A percentile compares a stretch with the other conserved stretches of the same genome.
Conservation (phyloP, 2,888 invertebrate species). For the Bombylius discolor region DNA sequence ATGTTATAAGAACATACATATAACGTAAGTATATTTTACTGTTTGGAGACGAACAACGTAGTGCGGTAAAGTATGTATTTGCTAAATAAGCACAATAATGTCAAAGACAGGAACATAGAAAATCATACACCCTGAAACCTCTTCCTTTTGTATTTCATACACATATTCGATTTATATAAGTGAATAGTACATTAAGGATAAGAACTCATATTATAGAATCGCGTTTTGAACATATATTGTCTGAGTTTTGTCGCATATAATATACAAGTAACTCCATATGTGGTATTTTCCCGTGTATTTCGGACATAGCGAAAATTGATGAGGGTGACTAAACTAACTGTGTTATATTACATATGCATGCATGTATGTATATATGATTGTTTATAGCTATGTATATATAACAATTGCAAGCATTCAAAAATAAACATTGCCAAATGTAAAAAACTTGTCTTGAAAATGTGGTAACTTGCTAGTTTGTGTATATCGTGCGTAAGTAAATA, state of each 20-base stretch:
- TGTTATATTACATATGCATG: too few species aligned
- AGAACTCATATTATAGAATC: neutral
- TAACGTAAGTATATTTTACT: neutral
- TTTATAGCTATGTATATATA: too few species aligned
- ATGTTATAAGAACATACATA: neutral
- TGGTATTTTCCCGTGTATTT: constrained; percentile 7
- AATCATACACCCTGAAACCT: constrained; percentile 7
- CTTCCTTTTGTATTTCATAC: constrained; percentile 5
- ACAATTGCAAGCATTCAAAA: too few species aligned
- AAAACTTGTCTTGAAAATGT: too few species aligned
- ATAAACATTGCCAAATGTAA: too few species aligned
- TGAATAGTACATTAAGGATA: constrained; percentile 3
- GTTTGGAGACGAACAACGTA: constrained; percentile 3
- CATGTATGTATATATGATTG: too few species aligned
- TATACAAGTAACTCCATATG: neutral
- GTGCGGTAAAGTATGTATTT: constrained; percentile 6
- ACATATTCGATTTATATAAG: neutral
- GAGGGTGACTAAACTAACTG: constrained; percentile 9
- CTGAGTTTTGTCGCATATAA: constrained; percentile 2
- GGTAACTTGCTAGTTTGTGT: too few species aligned
- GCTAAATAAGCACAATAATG: constrained; percentile 27
- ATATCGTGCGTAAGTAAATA: too few species aligned
- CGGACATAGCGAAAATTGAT: constrained; percentile 13
- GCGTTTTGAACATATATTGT: neutral
- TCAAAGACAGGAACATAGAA: constrained; percentile 22